Evolutionary conservation across 1,140 invertebrate species (phyloP).

Genomic region (Manduca sexta): DNA sequence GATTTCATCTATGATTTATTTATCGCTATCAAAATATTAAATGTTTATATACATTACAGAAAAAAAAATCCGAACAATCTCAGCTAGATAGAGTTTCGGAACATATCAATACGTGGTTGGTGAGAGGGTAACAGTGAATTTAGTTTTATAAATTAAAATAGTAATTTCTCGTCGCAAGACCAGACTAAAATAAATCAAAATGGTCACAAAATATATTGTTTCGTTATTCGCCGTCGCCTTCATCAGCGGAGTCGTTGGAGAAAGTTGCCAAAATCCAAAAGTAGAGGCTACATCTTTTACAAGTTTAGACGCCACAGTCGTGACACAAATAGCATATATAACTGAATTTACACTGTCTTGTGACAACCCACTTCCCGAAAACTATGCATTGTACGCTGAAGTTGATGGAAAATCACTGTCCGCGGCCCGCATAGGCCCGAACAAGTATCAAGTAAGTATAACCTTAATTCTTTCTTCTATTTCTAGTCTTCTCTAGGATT

Average conservation of each 20-base stretch:
- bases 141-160: slow-evolving; percentile 20
- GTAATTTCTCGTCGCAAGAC: slow-evolving; percentile 25
- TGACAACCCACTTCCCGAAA: slow-evolving; percentile 75
- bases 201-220: slow-evolving; percentile 56
- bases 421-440: slow-evolving; percentile 83
- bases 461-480: too few relatives aligned
- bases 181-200: slow-evolving; percentile 39
- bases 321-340: slow-evolving; percentile 87
- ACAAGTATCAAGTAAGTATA: slow-evolving; percentile 83
- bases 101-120: slow-evolving; percentile 24
- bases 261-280: slow-evolving; percentile 76
- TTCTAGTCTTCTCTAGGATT: too few relatives aligned
- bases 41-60: not conserved
- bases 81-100: slow-evolving; percentile 5
- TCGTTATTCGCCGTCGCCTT: slow-evolving; percentile 35
- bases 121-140: slow-evolving; percentile 3
- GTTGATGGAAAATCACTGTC: slow-evolving; percentile 86
- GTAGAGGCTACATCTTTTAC: slow-evolving; percentile 84
- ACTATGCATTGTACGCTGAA: slow-evolving; percentile 88
- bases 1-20: too few relatives aligned
- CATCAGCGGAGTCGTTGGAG: slow-evolving; percentile 28
- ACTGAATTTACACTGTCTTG: slow-evolving; percentile 84
- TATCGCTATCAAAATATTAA: too few relatives aligned
- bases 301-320: slow-evolving; percentile 91
- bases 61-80: not conserved